Percentiles rank a stretch among this genome's conserved stretches.
phyloP scores from a whole-genome alignment of 2,797 vertebrate genomes.

The Siniperca obscura region DNA sequence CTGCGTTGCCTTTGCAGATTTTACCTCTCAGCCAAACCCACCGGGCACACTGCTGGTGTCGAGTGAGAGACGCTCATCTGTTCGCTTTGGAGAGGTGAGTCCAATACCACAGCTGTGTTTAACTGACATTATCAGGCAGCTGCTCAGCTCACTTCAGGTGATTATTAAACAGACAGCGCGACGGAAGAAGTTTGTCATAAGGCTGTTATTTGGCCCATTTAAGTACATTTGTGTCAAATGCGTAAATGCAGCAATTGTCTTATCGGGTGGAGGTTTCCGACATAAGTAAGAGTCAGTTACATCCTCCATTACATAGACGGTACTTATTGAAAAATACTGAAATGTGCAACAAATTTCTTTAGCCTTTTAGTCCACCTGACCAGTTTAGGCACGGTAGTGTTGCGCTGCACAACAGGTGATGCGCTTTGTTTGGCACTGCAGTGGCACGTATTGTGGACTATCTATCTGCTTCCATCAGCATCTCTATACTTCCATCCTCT shows the following conservation, averaged over 20 bases:
- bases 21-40: conserved; percentile 56
- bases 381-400: too few species aligned
- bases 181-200: neutral
- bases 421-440: conserved; percentile 17
- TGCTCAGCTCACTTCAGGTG: neutral
- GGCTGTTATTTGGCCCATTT: neutral
- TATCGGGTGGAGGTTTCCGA: neutral
- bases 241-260: neutral
- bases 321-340: neutral
- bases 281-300: neutral
- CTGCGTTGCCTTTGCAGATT: conserved; percentile 52
- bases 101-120: conserved; percentile 11
- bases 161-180: neutral
- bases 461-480: too few species aligned
- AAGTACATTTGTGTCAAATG: neutral
- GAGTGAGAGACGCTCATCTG: conserved; percentile 56
- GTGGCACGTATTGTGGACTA: neutral
- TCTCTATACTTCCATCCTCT: neutral
- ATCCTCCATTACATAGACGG: rapidly evolving
- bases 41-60: conserved; percentile 50
- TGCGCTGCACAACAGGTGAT: conserved; percentile 44
- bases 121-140: neutral
- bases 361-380: neutral
- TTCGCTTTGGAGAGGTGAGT: conserved; percentile 74
- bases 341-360: neutral